Evolutionary conservation across 2,113 vertebrate genomes (phyloP).

Genomic region (Tricholaema leucomelas): DNA sequence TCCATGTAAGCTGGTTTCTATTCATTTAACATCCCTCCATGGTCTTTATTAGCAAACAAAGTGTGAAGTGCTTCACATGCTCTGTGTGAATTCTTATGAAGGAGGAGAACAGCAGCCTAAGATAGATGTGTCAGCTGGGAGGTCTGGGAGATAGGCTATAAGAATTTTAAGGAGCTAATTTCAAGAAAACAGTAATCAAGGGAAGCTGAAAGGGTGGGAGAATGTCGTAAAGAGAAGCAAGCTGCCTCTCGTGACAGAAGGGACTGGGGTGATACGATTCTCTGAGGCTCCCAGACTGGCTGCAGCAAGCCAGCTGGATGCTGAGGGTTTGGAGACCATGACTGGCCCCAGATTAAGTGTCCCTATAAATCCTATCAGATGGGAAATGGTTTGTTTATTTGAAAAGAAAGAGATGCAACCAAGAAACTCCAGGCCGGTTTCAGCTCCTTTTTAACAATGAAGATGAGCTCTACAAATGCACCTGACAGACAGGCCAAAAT

Average conservation of each 20-base stretch:
- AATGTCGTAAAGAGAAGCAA: neutral
- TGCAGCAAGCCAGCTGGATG: neutral
- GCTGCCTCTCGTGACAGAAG: constrained; percentile 13
- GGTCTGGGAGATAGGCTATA: neutral
- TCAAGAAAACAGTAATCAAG: constrained; percentile 38
- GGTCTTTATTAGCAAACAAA: constrained; percentile 60
- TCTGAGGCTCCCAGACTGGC: neutral
- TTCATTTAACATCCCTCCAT: constrained; percentile 29
- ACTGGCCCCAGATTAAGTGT: neutral
- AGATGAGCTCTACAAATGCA: neutral
- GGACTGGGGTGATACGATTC: neutral
- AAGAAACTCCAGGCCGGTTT: neutral
- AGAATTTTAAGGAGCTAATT: constrained; percentile 58
- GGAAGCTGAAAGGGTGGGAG: neutral
- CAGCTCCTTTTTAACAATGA: neutral
- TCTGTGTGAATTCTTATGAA: constrained; percentile 41
- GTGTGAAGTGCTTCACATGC: neutral
- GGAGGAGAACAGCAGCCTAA: neutral
- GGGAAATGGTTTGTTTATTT: constrained; percentile 26
- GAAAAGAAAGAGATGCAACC: neutral
- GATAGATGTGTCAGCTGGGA: constrained; percentile 50
- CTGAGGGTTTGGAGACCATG: neutral
- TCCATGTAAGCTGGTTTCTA: neutral
- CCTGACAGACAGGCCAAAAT: neutral
- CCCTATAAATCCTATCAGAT: constrained; percentile 9